Base-by-base conservation (phyloP, 2,797 vertebrate genomes). In the Pristis pectinata region DNA sequence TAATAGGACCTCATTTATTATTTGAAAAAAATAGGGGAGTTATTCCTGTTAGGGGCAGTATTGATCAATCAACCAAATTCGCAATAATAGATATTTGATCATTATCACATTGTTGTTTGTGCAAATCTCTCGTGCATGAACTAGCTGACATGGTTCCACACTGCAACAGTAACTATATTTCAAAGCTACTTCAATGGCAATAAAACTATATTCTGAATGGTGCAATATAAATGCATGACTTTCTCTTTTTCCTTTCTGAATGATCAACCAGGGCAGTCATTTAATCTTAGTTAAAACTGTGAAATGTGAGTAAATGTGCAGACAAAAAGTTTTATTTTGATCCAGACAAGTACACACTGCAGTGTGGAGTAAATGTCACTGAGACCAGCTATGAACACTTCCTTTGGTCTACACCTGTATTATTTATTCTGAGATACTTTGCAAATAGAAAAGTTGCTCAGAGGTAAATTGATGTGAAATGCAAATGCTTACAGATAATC, bases 321-420 rank as follows among this genome's bases (percentile, higher is more conserved):
- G 41, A 30, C 37, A 93, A 27, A 6, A 49, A 37, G 15, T 93
- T 49, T 37, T 49, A 64, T 49, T 89, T 7, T 6, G n/a, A 64
- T 89, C 91, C 80, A 95, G 95, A 95, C 94, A 85, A 30, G 27
- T 8, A 19, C 56, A 59, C 49, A 61, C 6, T 61, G 56, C 59
- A 8, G 15, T 61, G 15, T 61, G 85, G 34, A 89, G 27, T 85
- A 56, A 85, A 30, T 27, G 24, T 30, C 53, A 61, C 37, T 13
- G 91, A 24, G 19, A 72, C n/a, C 91, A 93, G 64, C 37, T 49
- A n/a, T 72, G 24, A 70, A 61, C 27, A 56, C 37, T 41, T 85
- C 15, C 15, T 89, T 59, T 30, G 56, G 13, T 85, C 82, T 44
- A 85, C 49, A 30, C 22, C 3, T 59, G 49, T n/a, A 37, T n/a